These are phyloP conservation scores for Acronicta leporina DNA, from an alignment of 2,888 invertebrate species.

Conservation along the genomic window DNA sequence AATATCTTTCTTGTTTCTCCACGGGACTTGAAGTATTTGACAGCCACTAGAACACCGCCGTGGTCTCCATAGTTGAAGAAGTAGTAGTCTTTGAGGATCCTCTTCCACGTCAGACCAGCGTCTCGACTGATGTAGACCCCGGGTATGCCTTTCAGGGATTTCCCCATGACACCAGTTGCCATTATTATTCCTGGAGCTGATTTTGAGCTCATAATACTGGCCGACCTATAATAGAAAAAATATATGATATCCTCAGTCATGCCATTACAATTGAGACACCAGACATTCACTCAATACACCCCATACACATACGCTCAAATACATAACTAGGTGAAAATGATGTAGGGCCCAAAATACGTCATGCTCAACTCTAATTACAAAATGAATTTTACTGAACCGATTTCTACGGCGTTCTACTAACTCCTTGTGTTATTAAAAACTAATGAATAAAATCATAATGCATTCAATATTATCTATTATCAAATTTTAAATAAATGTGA, in stretches of 20 bases:
- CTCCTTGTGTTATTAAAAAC: conserved; percentile 27
- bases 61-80: conserved; percentile 97
- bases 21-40: conserved; percentile 93
- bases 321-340: conserved; percentile 16
- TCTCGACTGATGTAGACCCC: conserved; percentile 87
- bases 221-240: conserved; percentile 85
- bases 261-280: conserved; percentile 8
- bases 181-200: conserved; percentile 96
- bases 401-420: conserved; percentile 20
- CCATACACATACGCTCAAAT: conserved; percentile 1
- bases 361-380: conserved; percentile 29
- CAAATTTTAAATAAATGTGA: conserved; percentile 13
- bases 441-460: conserved; percentile 29
- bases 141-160: conserved; percentile 93
- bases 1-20: conserved; percentile 94
- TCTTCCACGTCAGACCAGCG: conserved; percentile 90
- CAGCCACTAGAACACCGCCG: conserved; percentile 96
- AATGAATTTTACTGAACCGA: conserved; percentile 7
- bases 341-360: conserved; percentile 18
- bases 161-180: conserved; percentile 94
- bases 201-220: conserved; percentile 95
- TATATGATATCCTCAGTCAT: conserved; percentile 17
- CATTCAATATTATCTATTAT: conserved; percentile 24
- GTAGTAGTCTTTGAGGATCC: conserved; percentile 94
- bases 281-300: conserved; percentile 14